Evolutionary conservation across 2,888 invertebrate genomes (phyloP).

Genomic region (Caenorhabditis virilis): DNA sequence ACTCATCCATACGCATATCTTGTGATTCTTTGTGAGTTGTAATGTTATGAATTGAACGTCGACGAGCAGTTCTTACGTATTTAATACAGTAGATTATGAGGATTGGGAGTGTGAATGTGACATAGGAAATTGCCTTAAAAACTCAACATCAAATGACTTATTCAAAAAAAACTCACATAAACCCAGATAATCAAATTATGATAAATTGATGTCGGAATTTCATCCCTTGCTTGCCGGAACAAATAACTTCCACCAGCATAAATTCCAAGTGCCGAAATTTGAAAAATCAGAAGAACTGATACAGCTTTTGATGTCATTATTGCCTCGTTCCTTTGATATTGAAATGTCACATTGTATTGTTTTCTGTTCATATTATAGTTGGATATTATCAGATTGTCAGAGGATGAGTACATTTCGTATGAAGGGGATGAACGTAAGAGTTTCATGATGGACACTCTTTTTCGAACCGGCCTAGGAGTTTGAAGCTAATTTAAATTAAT

Average conservation of each 20-base stretch:
- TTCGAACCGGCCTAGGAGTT: too few relatives aligned
- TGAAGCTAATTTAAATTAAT: too few relatives aligned
- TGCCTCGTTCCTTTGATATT: background rate
- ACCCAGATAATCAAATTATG: constrained; percentile 8
- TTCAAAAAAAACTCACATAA: constrained; percentile 10
- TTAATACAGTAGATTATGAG: constrained; percentile 15
- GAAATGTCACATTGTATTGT: background rate
- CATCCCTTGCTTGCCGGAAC: background rate
- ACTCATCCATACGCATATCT: constrained; percentile 18
- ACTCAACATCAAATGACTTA: background rate
- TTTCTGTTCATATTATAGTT: too few relatives aligned
- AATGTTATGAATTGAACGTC: constrained; percentile 23
- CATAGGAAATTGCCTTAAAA: constrained; percentile 17
- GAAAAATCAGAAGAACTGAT: background rate
- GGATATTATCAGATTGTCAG: too few relatives aligned
- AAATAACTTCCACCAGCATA: constrained; percentile 2
- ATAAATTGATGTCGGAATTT: background rate
- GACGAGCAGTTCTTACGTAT: constrained; percentile 6
- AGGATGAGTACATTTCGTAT: too few relatives aligned
- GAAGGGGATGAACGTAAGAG: too few relatives aligned
- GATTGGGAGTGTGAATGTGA: constrained; percentile 14
- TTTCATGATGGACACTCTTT: too few relatives aligned
- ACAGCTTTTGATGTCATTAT: constrained; percentile 1
- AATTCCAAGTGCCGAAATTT: background rate
- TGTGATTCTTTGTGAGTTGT: constrained; percentile 18